These are phyloP conservation scores for Cynopterus brachyotis DNA, from an alignment of 2,113 vertebrate species.

Conservation along the genomic window DNA sequence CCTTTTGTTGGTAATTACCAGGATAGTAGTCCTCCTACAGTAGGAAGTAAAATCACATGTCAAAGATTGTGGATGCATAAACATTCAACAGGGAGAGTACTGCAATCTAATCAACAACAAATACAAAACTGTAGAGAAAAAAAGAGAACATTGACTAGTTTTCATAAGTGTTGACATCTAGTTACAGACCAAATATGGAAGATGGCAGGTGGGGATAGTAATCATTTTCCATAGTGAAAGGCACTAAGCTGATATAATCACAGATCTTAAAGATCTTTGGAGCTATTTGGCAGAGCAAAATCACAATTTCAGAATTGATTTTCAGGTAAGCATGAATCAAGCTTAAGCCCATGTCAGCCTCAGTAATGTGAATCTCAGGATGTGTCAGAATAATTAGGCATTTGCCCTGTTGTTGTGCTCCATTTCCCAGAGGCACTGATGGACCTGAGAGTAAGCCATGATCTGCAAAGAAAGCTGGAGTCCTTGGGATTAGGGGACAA, in stretches of 20 bases:
- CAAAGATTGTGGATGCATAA: accelerated
- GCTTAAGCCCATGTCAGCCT: background rate
- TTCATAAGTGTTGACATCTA: background rate
- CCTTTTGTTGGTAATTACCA: background rate
- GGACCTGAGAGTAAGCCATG: background rate
- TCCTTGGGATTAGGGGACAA: background rate
- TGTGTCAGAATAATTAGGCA: background rate
- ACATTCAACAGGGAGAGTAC: background rate
- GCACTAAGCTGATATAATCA: background rate
- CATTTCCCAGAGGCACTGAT: background rate
- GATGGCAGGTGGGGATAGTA: background rate
- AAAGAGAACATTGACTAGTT: background rate
- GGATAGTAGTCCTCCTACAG: background rate
- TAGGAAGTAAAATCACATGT: background rate
- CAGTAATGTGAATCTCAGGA: background rate
- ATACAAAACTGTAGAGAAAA: background rate
- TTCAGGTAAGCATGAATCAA: background rate
- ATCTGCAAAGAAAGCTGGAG: background rate
- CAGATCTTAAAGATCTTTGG: background rate
- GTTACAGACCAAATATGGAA: background rate
- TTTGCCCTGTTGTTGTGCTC: background rate
- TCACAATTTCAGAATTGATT: background rate
- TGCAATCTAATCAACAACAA: background rate
- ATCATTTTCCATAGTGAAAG: background rate
- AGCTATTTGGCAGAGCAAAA: background rate